Evolutionary conservation across 2,113 vertebrate species (phyloP).

Genomic region (Xenopus tropicalis): DNA sequence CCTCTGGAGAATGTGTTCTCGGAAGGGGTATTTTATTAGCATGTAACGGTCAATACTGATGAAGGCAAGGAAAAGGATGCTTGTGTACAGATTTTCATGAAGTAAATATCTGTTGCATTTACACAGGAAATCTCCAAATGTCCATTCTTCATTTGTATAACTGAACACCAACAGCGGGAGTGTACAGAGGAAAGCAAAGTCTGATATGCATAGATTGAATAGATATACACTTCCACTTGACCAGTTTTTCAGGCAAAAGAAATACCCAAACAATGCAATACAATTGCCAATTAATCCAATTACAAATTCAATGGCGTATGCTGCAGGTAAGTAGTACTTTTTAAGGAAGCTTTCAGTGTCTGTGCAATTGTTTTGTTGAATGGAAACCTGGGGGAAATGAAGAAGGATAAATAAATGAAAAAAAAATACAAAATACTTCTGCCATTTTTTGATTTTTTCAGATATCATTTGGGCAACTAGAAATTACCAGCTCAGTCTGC

Average conservation of each 20-base stretch:
- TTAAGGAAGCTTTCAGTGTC: slow-evolving; percentile 48
- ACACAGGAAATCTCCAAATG: slow-evolving; percentile 50
- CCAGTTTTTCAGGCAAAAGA: slow-evolving; percentile 81
- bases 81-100: slow-evolving; percentile 82
- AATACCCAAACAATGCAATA: slow-evolving; percentile 70
- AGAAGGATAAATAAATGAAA: too few species aligned
- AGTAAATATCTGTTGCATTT: slow-evolving; percentile 75
- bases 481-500: too few species aligned
- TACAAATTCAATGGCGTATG: slow-evolving; percentile 73
- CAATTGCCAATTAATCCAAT: slow-evolving; percentile 71
- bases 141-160: slow-evolving; percentile 57
- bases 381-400: slow-evolving; percentile 49
- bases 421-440: too few species aligned
- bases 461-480: too few species aligned
- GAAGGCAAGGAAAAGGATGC: slow-evolving; percentile 82
- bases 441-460: too few species aligned
- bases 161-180: slow-evolving; percentile 72
- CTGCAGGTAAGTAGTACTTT: slow-evolving; percentile 71
- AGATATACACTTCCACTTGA: slow-evolving; percentile 81
- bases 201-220: slow-evolving; percentile 80
- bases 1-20: slow-evolving; percentile 70
- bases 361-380: slow-evolving; percentile 50
- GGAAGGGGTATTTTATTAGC: slow-evolving; percentile 69
- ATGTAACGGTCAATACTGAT: slow-evolving; percentile 81
- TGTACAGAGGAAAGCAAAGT: slow-evolving; percentile 80